Base-by-base conservation (phyloP, 2,113 vertebrate species). In the Anoura caudifer region DNA sequence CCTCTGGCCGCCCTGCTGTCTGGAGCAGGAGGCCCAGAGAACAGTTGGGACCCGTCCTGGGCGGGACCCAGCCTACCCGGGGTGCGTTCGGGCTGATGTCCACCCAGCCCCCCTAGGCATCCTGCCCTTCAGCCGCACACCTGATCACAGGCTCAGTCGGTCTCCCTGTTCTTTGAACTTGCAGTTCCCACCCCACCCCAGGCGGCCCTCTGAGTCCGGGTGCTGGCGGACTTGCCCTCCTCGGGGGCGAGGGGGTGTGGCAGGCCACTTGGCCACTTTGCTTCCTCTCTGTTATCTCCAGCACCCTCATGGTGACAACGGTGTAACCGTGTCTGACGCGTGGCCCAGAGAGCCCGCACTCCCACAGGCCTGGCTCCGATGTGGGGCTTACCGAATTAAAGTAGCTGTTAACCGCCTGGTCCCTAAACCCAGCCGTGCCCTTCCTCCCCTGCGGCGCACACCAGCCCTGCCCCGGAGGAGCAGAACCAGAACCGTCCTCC, bases 341-440 rank as follows among this genome's bases (percentile, higher is more conserved):
- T 41, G 50, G 76, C 10, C 0, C 5, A 33, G 50, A 3, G 2
- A 67, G 75, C 31, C 0, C 0, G 11, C 14, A 0, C 3, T 17
- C 59, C 43, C 94, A 24, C 14, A 5, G 3, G 38, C 10, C 47
- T 24, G 24, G 76, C 86, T 22, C 52, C 0, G 36, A 10, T 31
- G 59, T n/a, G 7, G 33, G 31, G 28, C 33, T 86, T 65, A n/a
- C 7, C 14, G 14, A 59, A 82, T 43, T 24, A 45, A 92, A 76
- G 72, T 31, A 28, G 70, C 31, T 22, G 14, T 20, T 38, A 4
- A 4, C 1, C 20, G 79, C 20, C 16, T 11, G 2, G 4, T 31
- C 8, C 7, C 41, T 11, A n/a, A 69, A 11, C 17, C 36, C 13
- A 36, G 4, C 24, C 36, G 28, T 31, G 24, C 9, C 45, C 31